phyloP scores from a whole-genome alignment of 1,140 invertebrate genomes.

The Spodoptera frugiperda region DNA sequence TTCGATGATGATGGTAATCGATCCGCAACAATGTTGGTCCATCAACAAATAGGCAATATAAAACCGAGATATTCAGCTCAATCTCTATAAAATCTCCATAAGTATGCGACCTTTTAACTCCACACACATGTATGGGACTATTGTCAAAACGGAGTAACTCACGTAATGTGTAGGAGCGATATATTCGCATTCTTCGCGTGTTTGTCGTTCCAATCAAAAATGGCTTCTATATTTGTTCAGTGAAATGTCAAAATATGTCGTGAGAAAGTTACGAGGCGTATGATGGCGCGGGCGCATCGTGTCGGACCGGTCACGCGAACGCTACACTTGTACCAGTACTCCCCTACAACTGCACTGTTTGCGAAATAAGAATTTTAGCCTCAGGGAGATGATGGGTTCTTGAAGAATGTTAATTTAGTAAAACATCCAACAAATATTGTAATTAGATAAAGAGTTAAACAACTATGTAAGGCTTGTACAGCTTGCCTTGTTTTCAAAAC shows the following conservation, averaged over 20 bases:
- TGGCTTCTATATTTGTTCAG: slow-evolving; percentile 82
- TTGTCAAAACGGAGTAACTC: slow-evolving; percentile 49
- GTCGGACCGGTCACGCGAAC: slow-evolving; percentile 77
- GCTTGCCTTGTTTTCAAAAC: too few species aligned
- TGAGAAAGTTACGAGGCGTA: slow-evolving; percentile 75
- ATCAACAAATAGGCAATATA: slow-evolving; percentile 49
- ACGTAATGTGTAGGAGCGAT: slow-evolving; percentile 54
- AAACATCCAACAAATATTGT: slow-evolving; percentile 2
- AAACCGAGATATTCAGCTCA: slow-evolving; percentile 49
- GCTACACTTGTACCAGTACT: slow-evolving; percentile 68
- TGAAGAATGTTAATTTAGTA: slow-evolving; percentile 8
- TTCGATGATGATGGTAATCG: slow-evolving; percentile 48
- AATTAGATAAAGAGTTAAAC: background rate
- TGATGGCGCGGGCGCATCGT: slow-evolving; percentile 68
- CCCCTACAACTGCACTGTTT: slow-evolving; percentile 46
- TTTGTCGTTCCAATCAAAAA: slow-evolving; percentile 71
- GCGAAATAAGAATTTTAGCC: slow-evolving; percentile 56
- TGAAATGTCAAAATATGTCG: slow-evolving; percentile 84
- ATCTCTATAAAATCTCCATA: slow-evolving; percentile 55
- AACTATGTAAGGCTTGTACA: background rate
- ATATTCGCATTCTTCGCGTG: slow-evolving; percentile 66
- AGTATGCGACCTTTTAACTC: slow-evolving; percentile 52
- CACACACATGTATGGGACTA: slow-evolving; percentile 49
- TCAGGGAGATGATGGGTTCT: slow-evolving; percentile 46
- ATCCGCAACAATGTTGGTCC: slow-evolving; percentile 50